These are phyloP conservation scores for Spilarctia lutea DNA, from an alignment of 2,888 invertebrate species.

Conservation along the genomic window DNA sequence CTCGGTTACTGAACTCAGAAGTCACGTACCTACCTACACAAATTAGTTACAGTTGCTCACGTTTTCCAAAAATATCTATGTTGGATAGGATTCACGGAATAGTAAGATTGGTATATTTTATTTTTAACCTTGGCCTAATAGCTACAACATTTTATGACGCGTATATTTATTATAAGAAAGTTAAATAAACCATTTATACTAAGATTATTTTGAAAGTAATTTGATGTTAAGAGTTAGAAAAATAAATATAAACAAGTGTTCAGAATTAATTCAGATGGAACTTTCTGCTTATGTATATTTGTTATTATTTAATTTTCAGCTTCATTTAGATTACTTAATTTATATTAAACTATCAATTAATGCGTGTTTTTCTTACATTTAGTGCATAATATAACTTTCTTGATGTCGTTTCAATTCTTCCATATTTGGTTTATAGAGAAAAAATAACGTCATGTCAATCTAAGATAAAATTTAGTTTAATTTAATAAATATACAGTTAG, in stretches of 20 bases:
- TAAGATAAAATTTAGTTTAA: too few species aligned
- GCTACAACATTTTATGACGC: constrained; percentile 21
- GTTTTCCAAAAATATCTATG: constrained; percentile 16
- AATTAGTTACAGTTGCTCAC: constrained; percentile 15
- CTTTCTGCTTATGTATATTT: too few species aligned
- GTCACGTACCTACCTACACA: constrained; percentile 9
- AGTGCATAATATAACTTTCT: too few species aligned
- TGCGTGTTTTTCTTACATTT: too few species aligned
- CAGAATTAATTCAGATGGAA: background rate
- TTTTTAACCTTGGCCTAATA: constrained; percentile 23
- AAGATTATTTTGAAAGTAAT: constrained; percentile 12
- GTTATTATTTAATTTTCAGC: too few species aligned
- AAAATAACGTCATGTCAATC: too few species aligned
- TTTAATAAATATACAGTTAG: too few species aligned
- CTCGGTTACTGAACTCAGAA: constrained; percentile 22
- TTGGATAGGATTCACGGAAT: constrained; percentile 15
- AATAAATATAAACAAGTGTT: constrained; percentile 10
- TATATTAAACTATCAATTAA: too few species aligned
- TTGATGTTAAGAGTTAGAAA: constrained; percentile 9
- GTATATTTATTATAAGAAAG: constrained; percentile 19
- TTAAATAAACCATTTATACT: constrained; percentile 16
- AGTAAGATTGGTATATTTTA: constrained; percentile 17
- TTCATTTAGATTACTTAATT: too few species aligned
- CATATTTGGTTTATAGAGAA: too few species aligned
- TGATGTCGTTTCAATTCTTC: too few species aligned